phyloP scores from a whole-genome alignment of 1,140 invertebrate species.

The Heliconius congener region DNA sequence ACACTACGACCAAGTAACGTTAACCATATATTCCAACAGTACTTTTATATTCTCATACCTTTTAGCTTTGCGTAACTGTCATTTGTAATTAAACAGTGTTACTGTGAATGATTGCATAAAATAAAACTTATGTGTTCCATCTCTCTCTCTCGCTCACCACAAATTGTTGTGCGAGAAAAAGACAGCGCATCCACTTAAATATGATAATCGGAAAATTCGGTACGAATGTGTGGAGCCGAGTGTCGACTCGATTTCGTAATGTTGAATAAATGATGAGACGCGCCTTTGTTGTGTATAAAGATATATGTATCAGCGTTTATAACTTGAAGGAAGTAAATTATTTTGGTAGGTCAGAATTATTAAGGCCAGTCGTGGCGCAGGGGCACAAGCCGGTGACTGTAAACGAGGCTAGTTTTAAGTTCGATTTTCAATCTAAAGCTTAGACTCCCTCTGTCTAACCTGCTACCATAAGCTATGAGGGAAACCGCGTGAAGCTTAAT shows the following conservation, averaged over 20 bases:
- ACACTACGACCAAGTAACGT: neutral
- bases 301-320: conserved; percentile 51
- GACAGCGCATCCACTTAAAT: conserved; percentile 55
- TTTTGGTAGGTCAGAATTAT: conserved; percentile 35
- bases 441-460: too few relatives aligned
- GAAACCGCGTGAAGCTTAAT: too few relatives aligned
- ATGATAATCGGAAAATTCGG: conserved; percentile 65
- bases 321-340: conserved; percentile 44
- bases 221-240: conserved; percentile 51
- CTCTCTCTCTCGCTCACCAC: conserved; percentile 18
- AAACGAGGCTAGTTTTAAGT: neutral
- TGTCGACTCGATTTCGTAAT: conserved; percentile 51
- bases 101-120: conserved; percentile 38
- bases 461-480: too few relatives aligned
- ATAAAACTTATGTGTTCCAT: conserved; percentile 38
- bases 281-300: conserved; percentile 41
- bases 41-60: neutral
- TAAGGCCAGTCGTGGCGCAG: neutral
- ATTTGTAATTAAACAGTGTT: conserved; percentile 44
- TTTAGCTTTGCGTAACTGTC: conserved; percentile 12
- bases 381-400: neutral
- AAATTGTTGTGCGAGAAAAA: conserved; percentile 25
- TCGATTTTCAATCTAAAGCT: neutral
- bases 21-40: neutral
- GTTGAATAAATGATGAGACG: conserved; percentile 59